Base-by-base conservation (phyloP, 2,888 invertebrate genomes). In the Coleophora deauratella region DNA sequence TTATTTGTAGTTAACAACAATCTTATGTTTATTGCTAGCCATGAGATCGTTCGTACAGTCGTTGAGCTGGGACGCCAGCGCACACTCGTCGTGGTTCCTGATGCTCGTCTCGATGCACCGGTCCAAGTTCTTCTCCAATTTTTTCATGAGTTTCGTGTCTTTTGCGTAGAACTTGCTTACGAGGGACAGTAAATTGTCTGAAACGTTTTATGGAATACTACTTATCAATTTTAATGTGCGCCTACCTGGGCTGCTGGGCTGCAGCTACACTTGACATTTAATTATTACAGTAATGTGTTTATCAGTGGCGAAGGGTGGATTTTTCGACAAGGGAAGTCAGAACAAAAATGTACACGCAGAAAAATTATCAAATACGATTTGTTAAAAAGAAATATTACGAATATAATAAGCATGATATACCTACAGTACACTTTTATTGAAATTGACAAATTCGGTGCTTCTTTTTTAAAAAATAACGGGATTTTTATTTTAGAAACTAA, bases 21-120 rank as follows among this genome's bases (percentile, higher is more conserved):
- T 53, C 50, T 72, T 75, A 35, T 72, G 74, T 45, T 84, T 82
- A 45, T 77, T 81, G 43, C 57, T 62, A 1, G 62, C 57, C 80
- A 82, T 80, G 1, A 85, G 56, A n/a, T 71, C 73, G 42, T 84
- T 82, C 2, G 84, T 84, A 43, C 84, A 85, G 0, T 72, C 67
- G 49, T 84, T 85, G 0, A 85, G 68, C 9, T 59, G 60, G 0
- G 81, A 63, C 0, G 84, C 84, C 11, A 80, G 48, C 3, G 56
- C 52, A 45, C 84, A 85, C 36, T 82, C 84, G 44, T 77, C 70
- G 27, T 57, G 57, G 32, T 53, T 54, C 3, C 50, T 60, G 0
- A 57, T 60, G 42, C 77, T 80, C 37, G 54, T 53, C 44, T 73
- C 75, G 7, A 84, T 68, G 42, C 84, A 85, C 1, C 71, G 69